A percentile compares a stretch with the other conserved stretches of the same genome.
Conservation (phyloP, 2,797 vertebrate genomes). For the Limnodromus scolopaceus region DNA sequence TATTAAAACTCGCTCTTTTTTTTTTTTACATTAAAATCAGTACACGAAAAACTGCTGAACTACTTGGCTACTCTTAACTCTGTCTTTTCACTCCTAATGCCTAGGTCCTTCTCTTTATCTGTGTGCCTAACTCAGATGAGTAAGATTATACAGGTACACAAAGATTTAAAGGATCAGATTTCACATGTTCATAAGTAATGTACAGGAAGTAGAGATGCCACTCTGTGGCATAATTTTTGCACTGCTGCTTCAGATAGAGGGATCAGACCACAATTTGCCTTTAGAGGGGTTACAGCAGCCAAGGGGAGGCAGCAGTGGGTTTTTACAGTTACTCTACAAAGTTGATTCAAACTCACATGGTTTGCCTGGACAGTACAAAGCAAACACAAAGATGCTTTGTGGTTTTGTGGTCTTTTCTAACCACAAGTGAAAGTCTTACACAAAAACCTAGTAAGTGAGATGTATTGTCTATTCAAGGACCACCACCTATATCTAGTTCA, state of each 20-base stretch:
- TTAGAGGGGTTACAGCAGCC: background rate
- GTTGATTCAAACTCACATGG: background rate
- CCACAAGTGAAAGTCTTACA: background rate
- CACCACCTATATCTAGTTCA: background rate
- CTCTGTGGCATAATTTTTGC: background rate
- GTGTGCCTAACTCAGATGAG: background rate
- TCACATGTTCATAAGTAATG: background rate
- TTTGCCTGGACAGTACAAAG: background rate
- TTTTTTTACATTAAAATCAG: background rate
- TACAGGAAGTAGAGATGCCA: background rate
- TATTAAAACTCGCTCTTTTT: background rate
- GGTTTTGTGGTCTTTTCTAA: background rate
- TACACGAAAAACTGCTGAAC: background rate
- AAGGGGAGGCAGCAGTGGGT: background rate
- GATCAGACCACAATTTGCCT: background rate
- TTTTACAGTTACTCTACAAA: background rate
- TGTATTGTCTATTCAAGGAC: background rate
- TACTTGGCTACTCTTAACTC: background rate
- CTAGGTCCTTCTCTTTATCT: background rate
- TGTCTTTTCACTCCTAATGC: background rate
- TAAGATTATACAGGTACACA: background rate
- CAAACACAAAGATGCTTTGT: background rate
- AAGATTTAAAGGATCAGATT: background rate
- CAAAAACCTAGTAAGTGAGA: background rate
- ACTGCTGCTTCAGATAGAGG: background rate